These are phyloP conservation scores for Craniophora ligustri DNA, from an alignment of 2,888 invertebrate genomes.

Conservation along the genomic window DNA sequence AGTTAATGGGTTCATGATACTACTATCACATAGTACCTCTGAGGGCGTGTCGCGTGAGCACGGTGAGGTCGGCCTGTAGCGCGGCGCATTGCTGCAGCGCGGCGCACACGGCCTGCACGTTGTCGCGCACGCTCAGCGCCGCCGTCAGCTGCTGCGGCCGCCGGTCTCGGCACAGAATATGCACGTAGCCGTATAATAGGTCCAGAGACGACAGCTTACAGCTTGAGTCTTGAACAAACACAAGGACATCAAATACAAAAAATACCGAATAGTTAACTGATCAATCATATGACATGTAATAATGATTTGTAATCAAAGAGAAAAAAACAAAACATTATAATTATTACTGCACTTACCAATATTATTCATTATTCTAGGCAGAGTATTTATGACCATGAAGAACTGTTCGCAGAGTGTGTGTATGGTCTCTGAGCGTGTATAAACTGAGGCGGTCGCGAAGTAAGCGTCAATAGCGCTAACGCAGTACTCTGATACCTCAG, in stretches of 20 bases:
- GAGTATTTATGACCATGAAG: conserved; percentile 86
- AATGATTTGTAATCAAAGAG: too few species aligned
- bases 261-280: too few species aligned
- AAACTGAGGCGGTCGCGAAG: conserved; percentile 65
- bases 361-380: conserved; percentile 91
- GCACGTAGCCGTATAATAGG: conserved; percentile 91
- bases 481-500: conserved; percentile 83
- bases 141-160: conserved; percentile 85
- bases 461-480: conserved; percentile 73
- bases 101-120: conserved; percentile 87
- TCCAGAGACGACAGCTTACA: conserved; percentile 90
- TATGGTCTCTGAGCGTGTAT: conserved; percentile 73
- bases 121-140: conserved; percentile 86
- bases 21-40: conserved; percentile 62
- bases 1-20: too few species aligned
- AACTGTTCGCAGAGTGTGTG: conserved; percentile 90
- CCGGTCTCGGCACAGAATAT: conserved; percentile 80
- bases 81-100: conserved; percentile 49
- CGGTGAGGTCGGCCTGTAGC: conserved; percentile 30
- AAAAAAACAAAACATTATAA: too few species aligned
- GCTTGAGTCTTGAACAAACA: conserved; percentile 89
- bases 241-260: too few species aligned
- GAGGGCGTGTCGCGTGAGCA: conserved; percentile 58
- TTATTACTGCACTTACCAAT: conserved; percentile 81
- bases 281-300: too few species aligned